These are phyloP conservation scores for Perodicticus potto DNA, from an alignment of 2,797 vertebrate species.

Conservation along the genomic window DNA sequence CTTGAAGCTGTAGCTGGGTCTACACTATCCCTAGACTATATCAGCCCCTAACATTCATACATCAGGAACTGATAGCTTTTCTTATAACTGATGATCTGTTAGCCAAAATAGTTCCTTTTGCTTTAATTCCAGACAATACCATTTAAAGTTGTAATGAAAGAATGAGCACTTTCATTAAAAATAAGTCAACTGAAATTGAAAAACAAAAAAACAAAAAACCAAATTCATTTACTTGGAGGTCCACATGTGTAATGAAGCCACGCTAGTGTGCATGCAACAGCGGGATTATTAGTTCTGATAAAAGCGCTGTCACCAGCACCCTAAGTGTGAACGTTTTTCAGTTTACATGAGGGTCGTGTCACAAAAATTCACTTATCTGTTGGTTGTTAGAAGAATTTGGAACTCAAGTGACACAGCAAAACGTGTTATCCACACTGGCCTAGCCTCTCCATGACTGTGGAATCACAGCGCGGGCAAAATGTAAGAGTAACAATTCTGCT, in stretches of 20 bases:
- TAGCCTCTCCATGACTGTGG: background rate
- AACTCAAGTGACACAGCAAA: background rate
- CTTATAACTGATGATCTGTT: background rate
- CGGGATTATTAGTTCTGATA: background rate
- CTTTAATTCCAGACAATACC: constrained; percentile 25
- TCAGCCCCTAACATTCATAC: background rate
- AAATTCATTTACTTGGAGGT: constrained; percentile 21
- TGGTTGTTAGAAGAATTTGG: background rate
- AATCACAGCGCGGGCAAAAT: background rate
- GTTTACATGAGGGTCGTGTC: background rate
- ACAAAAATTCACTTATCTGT: background rate
- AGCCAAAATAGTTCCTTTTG: background rate
- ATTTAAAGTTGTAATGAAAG: background rate
- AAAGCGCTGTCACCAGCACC: background rate
- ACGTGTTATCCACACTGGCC: background rate
- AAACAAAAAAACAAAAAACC: background rate
- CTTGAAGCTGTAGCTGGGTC: background rate
- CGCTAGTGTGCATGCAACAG: background rate
- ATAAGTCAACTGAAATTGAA: constrained; percentile 7
- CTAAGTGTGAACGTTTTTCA: background rate
- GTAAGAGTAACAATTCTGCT: background rate
- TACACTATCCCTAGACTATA: background rate
- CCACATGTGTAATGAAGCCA: background rate
- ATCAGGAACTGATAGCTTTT: background rate
- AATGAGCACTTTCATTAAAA: constrained; percentile 35